Base-by-base conservation (phyloP, 2,797 vertebrate genomes). In the Meda fulgida region DNA sequence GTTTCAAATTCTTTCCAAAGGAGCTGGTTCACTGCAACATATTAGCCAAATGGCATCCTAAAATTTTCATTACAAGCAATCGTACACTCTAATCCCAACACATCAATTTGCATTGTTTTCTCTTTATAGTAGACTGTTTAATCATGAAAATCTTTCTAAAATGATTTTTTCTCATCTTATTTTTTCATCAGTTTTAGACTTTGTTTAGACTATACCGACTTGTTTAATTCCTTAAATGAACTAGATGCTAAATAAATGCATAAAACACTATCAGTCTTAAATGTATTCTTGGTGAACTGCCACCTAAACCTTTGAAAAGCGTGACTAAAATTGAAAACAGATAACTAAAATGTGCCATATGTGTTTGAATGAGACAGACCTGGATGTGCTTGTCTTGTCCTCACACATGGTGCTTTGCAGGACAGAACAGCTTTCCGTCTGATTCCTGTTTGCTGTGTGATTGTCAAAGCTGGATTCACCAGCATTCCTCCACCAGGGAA, bases 331-430 rank as follows among this genome's bases (percentile, higher is more conserved):
- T 65, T 31, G 6, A 31, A 65, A 83, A 75, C 38, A 26, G 5
- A 65, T 48, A 19, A 46, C 71, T 53, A 7, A 76, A 55, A 71
- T 48, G 46, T 69, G 51, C 38, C 21, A 18, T 69, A 31, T n/a
- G 14, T 71, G 65, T 81, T 70, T 77, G 36, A 82, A 78, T 38
- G n/a, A 71, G 73, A 78, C 46, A 29, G 23, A 46, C 58, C 40
- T 34, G 69, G 36, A 58, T 63, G 19, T 69, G 78, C 60, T 80
- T 81, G 78, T 81, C 46, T 85, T 48, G 67, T 85, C 67, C 46
- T 77, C 80, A 72, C 65, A 82, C 75, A 72, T 73, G 63, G 23
- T 79, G 69, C n/a, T 78, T 78, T 86, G 55, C 40, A 78, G 36
- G 29, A 80, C 48, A 80, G n/a, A 66, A 79, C 84, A 73, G 78